Evolutionary conservation across 2,888 invertebrate species (phyloP).

Genomic region (Orchesellides sinensis): DNA sequence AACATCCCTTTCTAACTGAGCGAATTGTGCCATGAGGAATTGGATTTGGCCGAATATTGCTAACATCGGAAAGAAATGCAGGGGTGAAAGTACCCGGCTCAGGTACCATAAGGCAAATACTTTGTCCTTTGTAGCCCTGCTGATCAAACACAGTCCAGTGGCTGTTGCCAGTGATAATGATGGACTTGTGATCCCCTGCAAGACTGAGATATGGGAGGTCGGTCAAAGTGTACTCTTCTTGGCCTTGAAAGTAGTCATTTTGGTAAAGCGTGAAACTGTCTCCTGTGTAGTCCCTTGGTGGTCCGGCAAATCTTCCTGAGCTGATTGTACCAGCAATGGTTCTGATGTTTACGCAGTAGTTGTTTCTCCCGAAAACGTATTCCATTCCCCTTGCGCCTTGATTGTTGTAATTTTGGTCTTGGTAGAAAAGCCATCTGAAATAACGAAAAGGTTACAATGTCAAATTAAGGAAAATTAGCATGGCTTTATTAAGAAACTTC

Average conservation of each 20-base stretch:
- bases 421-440: slow-evolving; percentile 62
- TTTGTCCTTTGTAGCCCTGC: slow-evolving; percentile 62
- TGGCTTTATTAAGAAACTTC: neutral
- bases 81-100: slow-evolving; percentile 47
- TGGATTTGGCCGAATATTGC: neutral
- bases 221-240: slow-evolving; percentile 62
- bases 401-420: slow-evolving; percentile 50
- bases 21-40: slow-evolving; percentile 61
- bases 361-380: slow-evolving; percentile 65
- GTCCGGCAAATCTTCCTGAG: slow-evolving; percentile 65
- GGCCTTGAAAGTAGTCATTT: slow-evolving; percentile 69
- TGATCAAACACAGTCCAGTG: slow-evolving; percentile 70
- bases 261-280: slow-evolving; percentile 67
- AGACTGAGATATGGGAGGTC: slow-evolving; percentile 42
- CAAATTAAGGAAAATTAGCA: neutral
- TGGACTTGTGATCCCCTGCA: slow-evolving; percentile 38
- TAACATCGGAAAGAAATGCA: slow-evolving; percentile 55
- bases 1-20: slow-evolving; percentile 68
- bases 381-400: slow-evolving; percentile 61
- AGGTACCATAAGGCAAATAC: slow-evolving; percentile 66
- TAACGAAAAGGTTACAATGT: neutral
- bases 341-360: slow-evolving; percentile 63
- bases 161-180: slow-evolving; percentile 64
- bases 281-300: slow-evolving; percentile 52
- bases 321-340: slow-evolving; percentile 48